Evolutionary conservation across 2,888 invertebrate genomes (phyloP).

Genomic region (Rotaria socialis): DNA sequence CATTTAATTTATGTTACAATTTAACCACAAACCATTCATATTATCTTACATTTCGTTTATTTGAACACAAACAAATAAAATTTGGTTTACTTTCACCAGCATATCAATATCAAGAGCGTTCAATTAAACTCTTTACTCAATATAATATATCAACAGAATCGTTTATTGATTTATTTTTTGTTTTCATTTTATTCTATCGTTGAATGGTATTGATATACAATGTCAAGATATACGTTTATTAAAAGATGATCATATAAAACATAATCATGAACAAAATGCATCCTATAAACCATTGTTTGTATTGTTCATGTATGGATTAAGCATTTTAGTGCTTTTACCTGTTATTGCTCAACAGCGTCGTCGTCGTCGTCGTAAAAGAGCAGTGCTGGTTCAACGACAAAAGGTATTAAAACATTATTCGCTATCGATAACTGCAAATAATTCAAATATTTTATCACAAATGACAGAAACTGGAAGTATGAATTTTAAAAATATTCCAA

Average conservation of each 20-base stretch:
- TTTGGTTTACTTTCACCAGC: background rate
- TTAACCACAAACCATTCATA: background rate
- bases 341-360: conserved; percentile 15
- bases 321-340: conserved; percentile 11
- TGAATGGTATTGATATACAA: background rate
- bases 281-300: conserved; percentile 30
- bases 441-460: background rate
- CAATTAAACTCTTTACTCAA: background rate
- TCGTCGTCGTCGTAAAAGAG: background rate
- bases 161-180: background rate
- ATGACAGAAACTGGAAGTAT: background rate
- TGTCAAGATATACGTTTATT: background rate
- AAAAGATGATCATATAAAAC: background rate
- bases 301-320: conserved; percentile 15
- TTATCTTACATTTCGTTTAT: background rate
- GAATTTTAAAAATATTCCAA: background rate
- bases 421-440: background rate
- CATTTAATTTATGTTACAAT: background rate
- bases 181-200: background rate
- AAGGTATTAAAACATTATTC: background rate
- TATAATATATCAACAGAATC: background rate
- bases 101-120: background rate
- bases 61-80: background rate
- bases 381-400: background rate
- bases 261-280: background rate